Percentiles rank a stretch among this genome's conserved stretches.
These are phyloP conservation scores for Carettochelys insculpta DNA, from an alignment of 2,113 vertebrate species.

Conservation along the genomic window DNA sequence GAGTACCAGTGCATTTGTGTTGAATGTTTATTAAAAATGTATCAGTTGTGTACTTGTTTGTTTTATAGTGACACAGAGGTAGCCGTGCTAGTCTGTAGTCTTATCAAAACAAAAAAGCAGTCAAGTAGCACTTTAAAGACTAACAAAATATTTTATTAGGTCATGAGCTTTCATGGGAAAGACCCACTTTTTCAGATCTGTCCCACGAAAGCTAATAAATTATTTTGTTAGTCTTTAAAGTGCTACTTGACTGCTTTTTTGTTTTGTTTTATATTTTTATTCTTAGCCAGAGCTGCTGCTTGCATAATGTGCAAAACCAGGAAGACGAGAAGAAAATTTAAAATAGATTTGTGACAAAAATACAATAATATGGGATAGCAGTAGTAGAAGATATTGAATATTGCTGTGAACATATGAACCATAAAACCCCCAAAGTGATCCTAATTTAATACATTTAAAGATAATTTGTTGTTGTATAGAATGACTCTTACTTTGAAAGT, in stretches of 20 bases:
- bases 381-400: background rate
- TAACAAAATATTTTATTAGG: too few relatives aligned
- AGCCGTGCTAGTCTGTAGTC: too few relatives aligned
- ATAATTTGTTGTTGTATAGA: conserved; percentile 31
- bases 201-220: too few relatives aligned
- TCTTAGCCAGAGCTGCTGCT: background rate
- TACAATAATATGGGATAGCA: background rate
- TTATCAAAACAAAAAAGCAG: too few relatives aligned
- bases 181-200: too few relatives aligned
- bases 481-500: background rate
- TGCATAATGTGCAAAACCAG: background rate
- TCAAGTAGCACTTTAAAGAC: too few relatives aligned
- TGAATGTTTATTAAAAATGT: conserved; percentile 3
- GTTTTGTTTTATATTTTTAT: too few relatives aligned
- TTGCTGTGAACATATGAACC: background rate
- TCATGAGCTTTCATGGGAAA: too few relatives aligned
- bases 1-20: background rate
- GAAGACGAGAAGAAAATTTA: conserved; percentile 19
- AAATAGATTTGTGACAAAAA: background rate
- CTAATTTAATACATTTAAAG: background rate
- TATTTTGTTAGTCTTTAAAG: too few relatives aligned
- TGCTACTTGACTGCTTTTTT: too few relatives aligned
- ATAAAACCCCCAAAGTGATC: conserved; percentile 20
- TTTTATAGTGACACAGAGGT: too few relatives aligned
- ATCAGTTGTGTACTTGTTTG: background rate